Evolutionary conservation across 2,113 vertebrate species (phyloP).

Genomic region (Mustela lutreola): DNA sequence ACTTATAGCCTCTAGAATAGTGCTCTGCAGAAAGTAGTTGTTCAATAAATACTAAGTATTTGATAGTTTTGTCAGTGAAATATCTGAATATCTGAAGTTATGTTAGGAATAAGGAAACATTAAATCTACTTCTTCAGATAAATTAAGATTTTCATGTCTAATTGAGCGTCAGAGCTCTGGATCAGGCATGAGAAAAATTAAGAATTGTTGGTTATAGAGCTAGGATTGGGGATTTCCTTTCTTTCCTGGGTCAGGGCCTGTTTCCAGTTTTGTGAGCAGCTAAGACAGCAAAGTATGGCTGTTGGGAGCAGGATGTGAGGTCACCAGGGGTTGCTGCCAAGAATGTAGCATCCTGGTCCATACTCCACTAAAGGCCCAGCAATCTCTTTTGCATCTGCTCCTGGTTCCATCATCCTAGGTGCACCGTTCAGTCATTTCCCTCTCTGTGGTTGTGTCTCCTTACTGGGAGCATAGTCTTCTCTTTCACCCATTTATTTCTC

Average conservation of each 20-base stretch:
- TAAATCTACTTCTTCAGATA: slow-evolving; percentile 55
- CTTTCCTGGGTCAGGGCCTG: neutral
- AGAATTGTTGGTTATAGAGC: slow-evolving; percentile 45
- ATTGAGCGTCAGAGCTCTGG: neutral
- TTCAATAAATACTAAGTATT: slow-evolving; percentile 42
- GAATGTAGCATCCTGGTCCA: neutral
- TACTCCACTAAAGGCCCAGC: neutral
- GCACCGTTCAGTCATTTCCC: neutral
- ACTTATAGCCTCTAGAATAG: neutral
- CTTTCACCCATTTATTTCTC: neutral
- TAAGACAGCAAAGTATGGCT: neutral
- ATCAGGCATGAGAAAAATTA: slow-evolving; percentile 6
- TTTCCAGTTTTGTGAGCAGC: slow-evolving; percentile 27
- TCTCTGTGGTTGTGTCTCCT: neutral
- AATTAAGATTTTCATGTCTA: slow-evolving; percentile 54
- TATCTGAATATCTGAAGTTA: slow-evolving; percentile 33
- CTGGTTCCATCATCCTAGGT: neutral
- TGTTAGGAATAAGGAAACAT: neutral
- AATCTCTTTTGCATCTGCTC: neutral
- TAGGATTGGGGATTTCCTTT: slow-evolving; percentile 40
- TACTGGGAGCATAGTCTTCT: neutral
- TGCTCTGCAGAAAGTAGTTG: neutral
- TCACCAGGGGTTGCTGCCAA: neutral
- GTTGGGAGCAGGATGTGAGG: neutral
- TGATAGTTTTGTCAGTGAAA: neutral